These are phyloP conservation scores for Achroia grisella DNA, from an alignment of 1,140 invertebrate species.

Conservation along the genomic window DNA sequence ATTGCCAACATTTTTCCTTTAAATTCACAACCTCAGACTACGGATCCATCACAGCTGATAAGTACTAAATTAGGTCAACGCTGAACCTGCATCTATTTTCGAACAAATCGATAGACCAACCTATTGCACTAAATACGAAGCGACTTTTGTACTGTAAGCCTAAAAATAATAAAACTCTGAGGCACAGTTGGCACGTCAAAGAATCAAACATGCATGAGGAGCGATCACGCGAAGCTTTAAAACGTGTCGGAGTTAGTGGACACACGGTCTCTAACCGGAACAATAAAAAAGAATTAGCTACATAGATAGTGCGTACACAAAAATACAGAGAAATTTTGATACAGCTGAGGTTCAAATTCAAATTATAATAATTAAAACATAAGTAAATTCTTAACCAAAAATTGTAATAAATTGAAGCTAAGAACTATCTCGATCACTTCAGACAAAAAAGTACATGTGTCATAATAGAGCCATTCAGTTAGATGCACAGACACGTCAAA, in stretches of 20 bases:
- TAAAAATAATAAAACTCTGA: conserved; percentile 64
- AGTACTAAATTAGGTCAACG: conserved; percentile 41
- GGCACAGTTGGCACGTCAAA: conserved; percentile 14
- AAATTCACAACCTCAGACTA: not conserved
- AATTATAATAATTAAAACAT: too few relatives aligned
- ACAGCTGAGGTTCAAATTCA: not conserved
- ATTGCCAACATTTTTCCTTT: too few relatives aligned
- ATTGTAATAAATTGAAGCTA: too few relatives aligned
- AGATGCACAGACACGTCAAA: too few relatives aligned
- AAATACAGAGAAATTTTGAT: not conserved
- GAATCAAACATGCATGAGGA: conserved; percentile 46
- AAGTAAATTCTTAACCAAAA: too few relatives aligned
- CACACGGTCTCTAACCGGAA: not conserved
- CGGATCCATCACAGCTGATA: conserved; percentile 4
- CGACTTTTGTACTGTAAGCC: conserved; percentile 37
- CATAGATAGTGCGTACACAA: not conserved
- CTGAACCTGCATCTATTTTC: conserved; percentile 42
- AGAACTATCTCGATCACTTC: too few relatives aligned
- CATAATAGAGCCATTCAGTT: too few relatives aligned
- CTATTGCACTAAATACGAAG: conserved; percentile 53
- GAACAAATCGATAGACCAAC: conserved; percentile 47
- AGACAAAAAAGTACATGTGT: too few relatives aligned
- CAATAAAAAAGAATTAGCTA: not conserved
- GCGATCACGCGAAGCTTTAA: conserved; percentile 36
- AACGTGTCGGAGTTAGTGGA: not conserved